Percentiles rank a stretch among this genome's conserved stretches.
phyloP scores from a whole-genome alignment of 2,888 invertebrate genomes.

The Hipparchia sbordonii region DNA sequence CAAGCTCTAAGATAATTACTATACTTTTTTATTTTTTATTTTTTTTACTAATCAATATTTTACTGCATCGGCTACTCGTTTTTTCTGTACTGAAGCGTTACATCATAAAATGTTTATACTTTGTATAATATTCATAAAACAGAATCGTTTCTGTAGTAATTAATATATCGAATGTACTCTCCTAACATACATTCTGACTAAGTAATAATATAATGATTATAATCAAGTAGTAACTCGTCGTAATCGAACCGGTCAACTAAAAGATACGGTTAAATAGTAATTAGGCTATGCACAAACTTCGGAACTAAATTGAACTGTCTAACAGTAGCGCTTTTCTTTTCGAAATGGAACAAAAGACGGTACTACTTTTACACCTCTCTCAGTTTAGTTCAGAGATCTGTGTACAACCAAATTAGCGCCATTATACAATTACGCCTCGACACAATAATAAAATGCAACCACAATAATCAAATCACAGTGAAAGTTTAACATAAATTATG shows the following conservation, averaged over 20 bases:
- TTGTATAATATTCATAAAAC: slow-evolving; percentile 38
- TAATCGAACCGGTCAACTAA: slow-evolving; percentile 42
- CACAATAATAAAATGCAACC: slow-evolving; percentile 71
- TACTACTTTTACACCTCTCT: too few species aligned
- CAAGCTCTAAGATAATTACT: slow-evolving; percentile 78
- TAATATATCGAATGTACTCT: slow-evolving; percentile 38
- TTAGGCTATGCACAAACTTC: neutral
- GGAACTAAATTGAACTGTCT: neutral
- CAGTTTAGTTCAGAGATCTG: neutral
- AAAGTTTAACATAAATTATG: slow-evolving; percentile 73
- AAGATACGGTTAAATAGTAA: slow-evolving; percentile 35
- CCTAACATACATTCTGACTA: slow-evolving; percentile 43
- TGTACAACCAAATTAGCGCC: neutral
- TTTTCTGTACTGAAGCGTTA: slow-evolving; percentile 75
- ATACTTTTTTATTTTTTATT: slow-evolving; percentile 53
- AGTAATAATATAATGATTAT: slow-evolving; percentile 40
- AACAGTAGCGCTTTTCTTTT: neutral
- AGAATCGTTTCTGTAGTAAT: slow-evolving; percentile 36
- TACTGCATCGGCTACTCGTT: slow-evolving; percentile 70
- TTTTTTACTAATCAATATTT: slow-evolving; percentile 64
- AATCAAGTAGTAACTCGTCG: slow-evolving; percentile 35
- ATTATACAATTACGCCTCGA: slow-evolving; percentile 54
- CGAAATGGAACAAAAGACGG: neutral
- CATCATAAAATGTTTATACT: slow-evolving; percentile 60
- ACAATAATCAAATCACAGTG: slow-evolving; percentile 79